Percentiles rank a stretch among this genome's conserved stretches.
phyloP scores from a whole-genome alignment of 2,888 invertebrate species.

The Acanthosepion esculentum region DNA sequence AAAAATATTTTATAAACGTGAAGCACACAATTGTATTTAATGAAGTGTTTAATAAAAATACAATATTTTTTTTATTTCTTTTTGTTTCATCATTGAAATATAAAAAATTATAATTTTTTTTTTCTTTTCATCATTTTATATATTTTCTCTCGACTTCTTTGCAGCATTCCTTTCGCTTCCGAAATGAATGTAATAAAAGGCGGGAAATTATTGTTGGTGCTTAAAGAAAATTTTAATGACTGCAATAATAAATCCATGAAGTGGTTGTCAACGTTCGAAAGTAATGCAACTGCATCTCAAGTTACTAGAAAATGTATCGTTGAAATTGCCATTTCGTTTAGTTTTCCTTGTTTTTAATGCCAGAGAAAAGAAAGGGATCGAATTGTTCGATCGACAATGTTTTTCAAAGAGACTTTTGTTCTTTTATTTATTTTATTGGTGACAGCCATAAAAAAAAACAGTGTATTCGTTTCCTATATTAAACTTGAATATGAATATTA shows the following conservation, averaged over 20 bases:
- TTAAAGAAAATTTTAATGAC: not conserved
- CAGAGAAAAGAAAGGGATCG: too few species aligned
- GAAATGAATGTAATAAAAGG: not conserved
- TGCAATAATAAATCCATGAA: not conserved
- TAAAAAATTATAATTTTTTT: not conserved
- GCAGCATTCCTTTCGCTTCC: not conserved
- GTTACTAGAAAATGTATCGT: too few species aligned
- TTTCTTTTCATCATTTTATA: not conserved
- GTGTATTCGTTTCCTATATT: too few species aligned
- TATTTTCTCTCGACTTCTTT: not conserved
- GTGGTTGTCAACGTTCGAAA: too few species aligned
- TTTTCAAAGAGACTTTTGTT: too few species aligned
- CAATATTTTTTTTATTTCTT: not conserved
- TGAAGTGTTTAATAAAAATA: not conserved
- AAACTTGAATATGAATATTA: too few species aligned
- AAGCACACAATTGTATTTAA: not conserved
- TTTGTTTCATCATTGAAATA: not conserved
- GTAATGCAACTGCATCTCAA: too few species aligned
- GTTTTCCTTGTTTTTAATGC: too few species aligned
- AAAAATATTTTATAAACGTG: not conserved
- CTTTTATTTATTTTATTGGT: too few species aligned
- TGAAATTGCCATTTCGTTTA: too few species aligned
- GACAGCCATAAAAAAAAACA: too few species aligned
- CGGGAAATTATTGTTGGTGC: not conserved
- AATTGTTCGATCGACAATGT: too few species aligned